These are phyloP conservation scores for Netelia melanura DNA, from an alignment of 2,888 invertebrate genomes.

Conservation along the genomic window DNA sequence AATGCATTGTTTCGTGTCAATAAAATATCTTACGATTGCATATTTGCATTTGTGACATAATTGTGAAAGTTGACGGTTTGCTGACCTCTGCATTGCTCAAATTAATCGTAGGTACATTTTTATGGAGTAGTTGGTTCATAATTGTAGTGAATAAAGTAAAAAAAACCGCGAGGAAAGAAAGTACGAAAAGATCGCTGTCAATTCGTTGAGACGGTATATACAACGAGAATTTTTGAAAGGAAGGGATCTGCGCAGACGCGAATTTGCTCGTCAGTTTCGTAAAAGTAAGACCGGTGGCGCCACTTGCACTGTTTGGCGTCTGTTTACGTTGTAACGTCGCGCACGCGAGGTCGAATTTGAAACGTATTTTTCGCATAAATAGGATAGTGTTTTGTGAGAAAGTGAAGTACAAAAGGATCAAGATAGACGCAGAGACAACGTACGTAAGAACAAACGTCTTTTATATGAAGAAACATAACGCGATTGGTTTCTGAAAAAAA, in stretches of 20 bases:
- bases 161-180: not conserved
- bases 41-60: too few species aligned
- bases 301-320: slow-evolving; percentile 42
- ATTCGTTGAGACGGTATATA: not conserved
- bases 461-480: not conserved
- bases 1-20: not conserved
- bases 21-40: too few species aligned
- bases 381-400: not conserved
- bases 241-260: slow-evolving; percentile 51
- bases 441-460: not conserved
- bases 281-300: slow-evolving; percentile 41
- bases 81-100: not conserved
- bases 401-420: not conserved
- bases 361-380: slow-evolving; percentile 31
- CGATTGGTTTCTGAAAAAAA: not conserved
- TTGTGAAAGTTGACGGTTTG: not conserved
- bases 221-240: slow-evolving; percentile 2
- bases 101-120: not conserved
- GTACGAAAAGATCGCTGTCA: not conserved
- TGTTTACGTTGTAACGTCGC: slow-evolving; percentile 47
- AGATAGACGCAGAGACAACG: not conserved
- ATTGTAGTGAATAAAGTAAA: not conserved
- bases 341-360: slow-evolving; percentile 44
- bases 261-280: slow-evolving; percentile 25
- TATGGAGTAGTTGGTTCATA: not conserved